Base-by-base conservation (phyloP, 2,888 invertebrate species). In the Synergus umbraculus region DNA sequence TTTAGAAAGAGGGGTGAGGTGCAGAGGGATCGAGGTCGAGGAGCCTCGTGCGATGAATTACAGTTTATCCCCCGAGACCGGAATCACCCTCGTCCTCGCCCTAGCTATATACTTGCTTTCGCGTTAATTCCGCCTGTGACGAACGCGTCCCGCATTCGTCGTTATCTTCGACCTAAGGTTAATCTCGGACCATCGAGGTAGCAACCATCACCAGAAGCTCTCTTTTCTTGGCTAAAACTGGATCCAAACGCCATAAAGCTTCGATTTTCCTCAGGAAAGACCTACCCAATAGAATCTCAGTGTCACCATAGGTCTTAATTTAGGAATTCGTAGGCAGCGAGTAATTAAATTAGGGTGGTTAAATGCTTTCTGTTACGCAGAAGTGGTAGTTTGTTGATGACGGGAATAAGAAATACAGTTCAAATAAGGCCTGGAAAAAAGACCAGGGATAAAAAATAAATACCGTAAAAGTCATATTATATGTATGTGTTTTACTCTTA, bases 1-100 rank as follows among this genome's bases (percentile, higher is more conserved):
- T 4, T 46, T 18, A 49, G 18, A 29, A 69, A 60, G 37, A 69
- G 18, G 18, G 49, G 44, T 18, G n/a, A 37, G 69, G n/a, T 3
- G 29, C 9, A n/a, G 58, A 76, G 76, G 78, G 78, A 54, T 81
- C 81, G 79, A 77, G 79, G 81, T 77, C 82, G 78, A 79, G 84
- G 80, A 82, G 83, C 82, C 83, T 81, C 82, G 81, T 79, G 83
- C 83, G 85, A 85, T 82, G 86, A 83, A 82, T 85, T 85, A 85
- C 83, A 79, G 54, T 60, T 79, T 60, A 81, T 49, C 82, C 85
- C 82, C 82, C 12, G 60, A 82, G 73, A 73, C 73, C 37, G 54
- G 41, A 73, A 73, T 54, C 54, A 73, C 73, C 73, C 73, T 54
- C 73, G 29, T 54, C 73, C 46, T 37, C 46, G 54, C 18, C 29